Evolutionary conservation across 2,888 invertebrate genomes (phyloP).

Genomic region (Deilephila elpenor): DNA sequence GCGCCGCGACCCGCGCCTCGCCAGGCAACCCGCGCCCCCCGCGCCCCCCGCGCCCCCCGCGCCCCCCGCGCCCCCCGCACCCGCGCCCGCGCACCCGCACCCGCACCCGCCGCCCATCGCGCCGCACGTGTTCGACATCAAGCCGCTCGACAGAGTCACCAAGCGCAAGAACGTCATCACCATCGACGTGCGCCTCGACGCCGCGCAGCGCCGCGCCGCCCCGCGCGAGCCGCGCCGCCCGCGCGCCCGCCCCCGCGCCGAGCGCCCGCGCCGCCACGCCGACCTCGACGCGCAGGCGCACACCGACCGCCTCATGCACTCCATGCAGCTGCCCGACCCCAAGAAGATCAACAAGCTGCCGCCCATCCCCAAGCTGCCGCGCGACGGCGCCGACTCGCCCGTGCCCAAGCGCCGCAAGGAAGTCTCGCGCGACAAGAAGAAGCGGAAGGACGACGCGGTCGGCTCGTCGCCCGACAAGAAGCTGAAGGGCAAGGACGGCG

Average conservation of each 20-base stretch:
- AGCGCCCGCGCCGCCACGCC: slow-evolving; percentile 30
- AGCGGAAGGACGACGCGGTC: slow-evolving; percentile 44
- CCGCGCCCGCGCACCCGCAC: slow-evolving; percentile 40
- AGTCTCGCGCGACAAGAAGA: slow-evolving; percentile 46
- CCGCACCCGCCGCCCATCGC: slow-evolving; percentile 57
- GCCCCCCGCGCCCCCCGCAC: slow-evolving; percentile 33
- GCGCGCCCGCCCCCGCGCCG: slow-evolving; percentile 30
- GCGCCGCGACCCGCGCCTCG: slow-evolving; percentile 61
- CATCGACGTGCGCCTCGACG: slow-evolving; percentile 70
- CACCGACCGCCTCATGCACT: slow-evolving; percentile 26
- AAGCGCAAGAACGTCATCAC: slow-evolving; percentile 79
- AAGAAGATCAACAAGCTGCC: slow-evolving; percentile 69
- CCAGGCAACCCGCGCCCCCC: slow-evolving; percentile 46
- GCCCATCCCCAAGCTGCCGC: slow-evolving; percentile 72
- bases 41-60: slow-evolving; percentile 63
- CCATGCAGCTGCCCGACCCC: slow-evolving; percentile 46
- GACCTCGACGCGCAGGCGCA: slow-evolving; percentile 27
- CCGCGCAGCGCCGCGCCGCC: slow-evolving; percentile 26
- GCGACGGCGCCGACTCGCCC: slow-evolving; percentile 42
- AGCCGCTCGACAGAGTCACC: slow-evolving; percentile 71
- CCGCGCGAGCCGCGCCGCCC: slow-evolving; percentile 49
- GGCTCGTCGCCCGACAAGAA: slow-evolving; percentile 61
- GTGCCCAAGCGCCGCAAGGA: slow-evolving; percentile 54
- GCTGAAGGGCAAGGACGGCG: slow-evolving; percentile 44
- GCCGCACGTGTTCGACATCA: slow-evolving; percentile 79